These are phyloP conservation scores for Haplochromis vanheusdeni DNA, from an alignment of 2,113 vertebrate species.

Conservation along the genomic window DNA sequence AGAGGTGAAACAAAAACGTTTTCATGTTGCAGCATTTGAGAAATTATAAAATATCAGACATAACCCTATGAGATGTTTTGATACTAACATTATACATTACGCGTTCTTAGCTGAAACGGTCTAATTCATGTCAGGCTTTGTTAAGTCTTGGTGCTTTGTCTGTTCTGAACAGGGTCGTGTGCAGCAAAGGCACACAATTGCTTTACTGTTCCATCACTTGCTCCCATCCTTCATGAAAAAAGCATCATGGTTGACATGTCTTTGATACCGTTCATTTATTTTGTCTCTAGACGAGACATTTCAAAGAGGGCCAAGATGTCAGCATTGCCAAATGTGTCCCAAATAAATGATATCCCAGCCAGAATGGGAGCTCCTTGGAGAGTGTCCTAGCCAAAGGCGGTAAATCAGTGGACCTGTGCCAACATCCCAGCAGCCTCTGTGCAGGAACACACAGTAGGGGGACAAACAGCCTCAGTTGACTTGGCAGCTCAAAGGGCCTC, in stretches of 20 bases:
- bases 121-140: constrained; percentile 22
- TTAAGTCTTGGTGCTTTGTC: not conserved
- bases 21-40: not conserved
- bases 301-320: constrained; percentile 54
- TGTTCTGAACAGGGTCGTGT: not conserved
- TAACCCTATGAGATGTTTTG: not conserved
- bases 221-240: constrained; percentile 34
- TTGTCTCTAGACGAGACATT: constrained; percentile 50
- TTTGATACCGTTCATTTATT: constrained; percentile 65
- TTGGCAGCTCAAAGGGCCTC: constrained; percentile 60
- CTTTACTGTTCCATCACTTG: constrained; percentile 19
- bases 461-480: constrained; percentile 53
- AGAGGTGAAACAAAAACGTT: not conserved
- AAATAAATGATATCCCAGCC: constrained; percentile 67
- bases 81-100: not conserved
- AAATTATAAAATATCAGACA: constrained; percentile 33
- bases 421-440: constrained; percentile 46
- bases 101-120: not conserved
- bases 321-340: constrained; percentile 64
- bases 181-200: not conserved
- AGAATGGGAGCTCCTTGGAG: constrained; percentile 60
- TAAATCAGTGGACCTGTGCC: constrained; percentile 62
- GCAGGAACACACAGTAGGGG: constrained; percentile 48
- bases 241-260: constrained; percentile 49
- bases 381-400: constrained; percentile 60